Base-by-base conservation (phyloP, 2,113 vertebrate genomes). In the Tylochromis polylepis region DNA sequence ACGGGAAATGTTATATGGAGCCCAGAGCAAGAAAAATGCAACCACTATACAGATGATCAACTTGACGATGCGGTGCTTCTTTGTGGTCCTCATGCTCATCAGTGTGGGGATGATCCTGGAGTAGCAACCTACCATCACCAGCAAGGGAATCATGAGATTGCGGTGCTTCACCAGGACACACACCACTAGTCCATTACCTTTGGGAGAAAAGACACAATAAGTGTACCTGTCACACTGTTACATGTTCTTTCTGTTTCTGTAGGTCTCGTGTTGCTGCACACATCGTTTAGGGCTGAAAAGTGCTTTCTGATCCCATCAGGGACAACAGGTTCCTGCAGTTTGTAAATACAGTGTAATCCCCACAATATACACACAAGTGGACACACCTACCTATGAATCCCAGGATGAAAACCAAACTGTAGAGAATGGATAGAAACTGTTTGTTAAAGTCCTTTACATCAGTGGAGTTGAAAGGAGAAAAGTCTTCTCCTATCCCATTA, bases 1-100 rank as follows among this genome's bases (percentile, higher is more conserved):
- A 10, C 86, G 34, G 16, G 91, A 91, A 22, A 96, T 70, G 41
- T 98, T 98, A 85, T 97, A 91, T 0, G 98, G 98, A 1, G 95
- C 92, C 98, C 98, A 99, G 94, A 96, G 98, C 31, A 98, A 2
- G 46, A 99, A 96, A 56, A 98, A 98, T 1, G 92, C 77, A 0
- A 93, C 6, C 5, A 98, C 92, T 0, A 99, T n/a, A n/a, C n/a
- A n/a, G n/a, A n/a, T n/a, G n/a, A n/a, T n/a, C n/a, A n/a, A n/a
- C n/a, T n/a, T n/a, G n/a, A n/a, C n/a, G n/a, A n/a, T n/a, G n/a
- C n/a, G n/a, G n/a, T n/a, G n/a, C n/a, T n/a, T n/a, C n/a, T n/a
- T n/a, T n/a, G n/a, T n/a, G n/a, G n/a, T n/a, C n/a, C n/a, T n/a
- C n/a, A n/a, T n/a, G n/a, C n/a, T n/a, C n/a, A n/a, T n/a, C n/a